Conservation (phyloP, 2,113 vertebrate species). For the Corvus hawaiiensis region DNA sequence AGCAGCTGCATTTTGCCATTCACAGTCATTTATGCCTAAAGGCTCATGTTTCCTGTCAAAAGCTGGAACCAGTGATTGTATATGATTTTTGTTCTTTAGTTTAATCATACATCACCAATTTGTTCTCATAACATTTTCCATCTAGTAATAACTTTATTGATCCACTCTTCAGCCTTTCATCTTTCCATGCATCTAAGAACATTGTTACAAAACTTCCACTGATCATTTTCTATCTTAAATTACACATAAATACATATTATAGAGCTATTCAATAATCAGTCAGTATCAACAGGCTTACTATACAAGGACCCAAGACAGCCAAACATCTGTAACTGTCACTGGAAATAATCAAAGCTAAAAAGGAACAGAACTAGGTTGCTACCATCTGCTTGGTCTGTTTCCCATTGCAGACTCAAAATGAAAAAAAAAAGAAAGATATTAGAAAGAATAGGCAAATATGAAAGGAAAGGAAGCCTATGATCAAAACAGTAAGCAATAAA, state of each 20-base stretch:
- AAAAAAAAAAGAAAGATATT: background rate
- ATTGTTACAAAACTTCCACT: background rate
- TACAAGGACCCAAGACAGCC: background rate
- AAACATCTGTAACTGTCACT: background rate
- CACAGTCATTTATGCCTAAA: conserved; percentile 35
- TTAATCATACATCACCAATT: background rate
- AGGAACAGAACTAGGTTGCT: background rate
- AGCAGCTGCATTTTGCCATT: conserved; percentile 58
- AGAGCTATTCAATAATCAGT: background rate
- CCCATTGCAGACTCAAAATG: background rate
- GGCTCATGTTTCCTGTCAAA: conserved; percentile 57
- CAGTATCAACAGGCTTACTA: background rate
- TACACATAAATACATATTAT: background rate
- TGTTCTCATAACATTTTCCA: conserved; percentile 40
- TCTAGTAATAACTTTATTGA: conserved; percentile 51
- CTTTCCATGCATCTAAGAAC: background rate
- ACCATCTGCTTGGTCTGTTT: background rate
- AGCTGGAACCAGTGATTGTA: conserved; percentile 28
- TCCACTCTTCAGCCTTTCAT: conserved; percentile 13
- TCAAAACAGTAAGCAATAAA: background rate
- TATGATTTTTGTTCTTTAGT: conserved; percentile 30
- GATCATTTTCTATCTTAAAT: conserved; percentile 18
- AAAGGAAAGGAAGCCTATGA: background rate
- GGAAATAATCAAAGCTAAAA: background rate
- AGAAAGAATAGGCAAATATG: background rate